These are phyloP conservation scores for Argyresthia goedartella DNA, from an alignment of 2,888 invertebrate species.

Conservation along the genomic window DNA sequence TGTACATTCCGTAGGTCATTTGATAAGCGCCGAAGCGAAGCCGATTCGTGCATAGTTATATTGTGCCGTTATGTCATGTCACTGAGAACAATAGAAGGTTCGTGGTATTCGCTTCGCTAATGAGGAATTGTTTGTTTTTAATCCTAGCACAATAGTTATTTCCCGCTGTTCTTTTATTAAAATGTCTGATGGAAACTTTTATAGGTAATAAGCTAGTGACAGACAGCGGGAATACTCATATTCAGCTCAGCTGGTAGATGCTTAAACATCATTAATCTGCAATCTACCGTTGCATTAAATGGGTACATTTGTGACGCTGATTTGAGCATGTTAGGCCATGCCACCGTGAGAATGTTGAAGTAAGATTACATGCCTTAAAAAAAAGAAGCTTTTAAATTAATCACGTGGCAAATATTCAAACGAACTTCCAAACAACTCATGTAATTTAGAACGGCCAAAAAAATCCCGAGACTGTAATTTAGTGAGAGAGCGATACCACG, in stretches of 20 bases:
- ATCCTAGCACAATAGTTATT: slow-evolving; percentile 46
- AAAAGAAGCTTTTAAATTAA: neutral
- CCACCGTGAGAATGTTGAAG: too few relatives aligned
- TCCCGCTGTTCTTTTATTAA: slow-evolving; percentile 50
- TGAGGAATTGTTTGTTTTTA: slow-evolving; percentile 67
- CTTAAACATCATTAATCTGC: too few relatives aligned
- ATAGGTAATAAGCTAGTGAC: too few relatives aligned
- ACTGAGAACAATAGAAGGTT: slow-evolving; percentile 55
- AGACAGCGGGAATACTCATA: too few relatives aligned
- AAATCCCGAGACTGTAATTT: too few relatives aligned
- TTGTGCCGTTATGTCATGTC: slow-evolving; percentile 44
- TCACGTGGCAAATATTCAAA: slow-evolving; percentile 1
- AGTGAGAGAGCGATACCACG: too few relatives aligned
- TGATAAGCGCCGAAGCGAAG: neutral
- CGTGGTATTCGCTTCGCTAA: slow-evolving; percentile 50
- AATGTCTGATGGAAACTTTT: slow-evolving; percentile 24
- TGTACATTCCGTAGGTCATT: neutral
- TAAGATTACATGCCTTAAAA: too few relatives aligned
- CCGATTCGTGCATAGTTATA: neutral
- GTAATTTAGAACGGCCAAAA: neutral
- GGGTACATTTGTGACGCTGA: too few relatives aligned
- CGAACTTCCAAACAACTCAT: slow-evolving; percentile 3
- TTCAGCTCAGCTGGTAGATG: too few relatives aligned
- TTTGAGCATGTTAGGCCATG: too few relatives aligned
- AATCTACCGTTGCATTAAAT: too few relatives aligned